Evolutionary conservation across 2,797 vertebrate genomes (phyloP), one percentile per base, ranked within the genome.

Genomic region (Falco naumanni): DNA sequence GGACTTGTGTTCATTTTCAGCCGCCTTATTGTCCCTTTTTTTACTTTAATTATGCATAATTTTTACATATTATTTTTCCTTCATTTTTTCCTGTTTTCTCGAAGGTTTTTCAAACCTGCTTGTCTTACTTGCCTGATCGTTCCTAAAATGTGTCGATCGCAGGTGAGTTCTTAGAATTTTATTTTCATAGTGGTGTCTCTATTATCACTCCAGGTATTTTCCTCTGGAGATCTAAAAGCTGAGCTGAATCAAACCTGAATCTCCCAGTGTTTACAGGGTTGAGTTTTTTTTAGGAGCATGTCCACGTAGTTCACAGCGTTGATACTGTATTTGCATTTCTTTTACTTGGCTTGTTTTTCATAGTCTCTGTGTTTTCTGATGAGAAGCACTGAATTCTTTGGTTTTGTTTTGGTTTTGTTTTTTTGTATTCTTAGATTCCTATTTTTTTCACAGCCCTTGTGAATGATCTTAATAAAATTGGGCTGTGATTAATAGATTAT

Each of bases 261-360:
- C n/a, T 88, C 56, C 24, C 21, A 9, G 0, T 19, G 21, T 47
- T 65, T 22, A n/a, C n/a, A 24, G 13, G 5, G 12, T 48, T 5
- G 2, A 45, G 13, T 37, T 61, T 53, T 75, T 25, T 51, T 41
- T 41, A 64, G 25, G 47, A 41, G 6, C 3, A 4, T 39, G 5
- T n/a, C 48, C 4, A 1, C 18, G 0, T 47, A 10, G 37, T 80
- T 88, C 26, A 2, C 37, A 59, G 33, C 2, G 0, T 59, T 57
- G n/a, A 4, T 28, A 4, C 28, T 43, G 14, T 15, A 25, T 85
- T 66, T 71, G 12, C 7, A 4, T 54, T 81, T 76, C 26, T 65
- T 72, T 54, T 56, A 33, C 6, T 31, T 64, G 56, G 4, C 22
- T 70, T 57, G 6, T 6, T 68, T 65, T 84, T 47, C 41, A 5